These are phyloP conservation scores for Genyomyrus donnyi DNA, from an alignment of 2,113 vertebrate genomes.

Conservation along the genomic window DNA sequence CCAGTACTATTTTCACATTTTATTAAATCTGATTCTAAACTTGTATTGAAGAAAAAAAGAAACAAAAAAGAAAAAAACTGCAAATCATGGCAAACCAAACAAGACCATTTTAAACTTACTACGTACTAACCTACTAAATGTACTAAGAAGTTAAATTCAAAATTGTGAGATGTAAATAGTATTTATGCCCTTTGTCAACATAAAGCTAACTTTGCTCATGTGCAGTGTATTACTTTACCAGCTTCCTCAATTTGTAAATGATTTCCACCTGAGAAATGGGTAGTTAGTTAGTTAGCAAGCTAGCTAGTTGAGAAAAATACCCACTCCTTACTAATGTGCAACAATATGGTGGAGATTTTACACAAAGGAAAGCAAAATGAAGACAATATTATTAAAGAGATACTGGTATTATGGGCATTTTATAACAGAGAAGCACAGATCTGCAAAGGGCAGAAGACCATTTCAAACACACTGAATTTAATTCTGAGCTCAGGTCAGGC, in stretches of 20 bases:
- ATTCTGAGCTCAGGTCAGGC: background rate
- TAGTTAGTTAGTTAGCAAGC: background rate
- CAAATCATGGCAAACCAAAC: background rate
- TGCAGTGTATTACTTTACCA: background rate
- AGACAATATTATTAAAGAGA: background rate
- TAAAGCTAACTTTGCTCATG: background rate
- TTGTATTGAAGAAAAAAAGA: background rate
- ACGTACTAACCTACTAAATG: no score
- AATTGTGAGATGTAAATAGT: background rate
- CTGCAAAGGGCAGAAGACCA: background rate
- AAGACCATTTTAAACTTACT: background rate
- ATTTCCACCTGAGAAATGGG: background rate
- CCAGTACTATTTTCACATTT: background rate
- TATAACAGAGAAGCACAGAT: background rate
- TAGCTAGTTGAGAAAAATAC: background rate
- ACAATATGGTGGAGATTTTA: background rate
- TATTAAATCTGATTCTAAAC: background rate
- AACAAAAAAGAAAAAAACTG: no score
- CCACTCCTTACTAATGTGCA: no score
- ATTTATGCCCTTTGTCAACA: background rate
- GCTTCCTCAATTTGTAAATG: background rate
- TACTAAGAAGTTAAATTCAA: background rate
- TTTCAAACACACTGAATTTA: background rate
- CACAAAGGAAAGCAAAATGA: background rate
- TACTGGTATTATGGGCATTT: background rate